Evolutionary conservation across 2,888 invertebrate species (phyloP).

Genomic region (Synanthedon andrenaeformis): DNA sequence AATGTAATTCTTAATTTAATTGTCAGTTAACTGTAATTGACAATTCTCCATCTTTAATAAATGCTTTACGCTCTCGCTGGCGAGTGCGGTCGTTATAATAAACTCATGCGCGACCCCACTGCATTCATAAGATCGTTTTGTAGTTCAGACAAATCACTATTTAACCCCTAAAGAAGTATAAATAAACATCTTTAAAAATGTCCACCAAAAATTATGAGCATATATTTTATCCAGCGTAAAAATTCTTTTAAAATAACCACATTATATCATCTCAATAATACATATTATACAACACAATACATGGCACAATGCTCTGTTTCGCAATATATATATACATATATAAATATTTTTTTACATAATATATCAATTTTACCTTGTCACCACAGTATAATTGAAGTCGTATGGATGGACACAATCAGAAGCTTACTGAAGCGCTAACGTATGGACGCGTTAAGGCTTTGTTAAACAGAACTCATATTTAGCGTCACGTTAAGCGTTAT

Average conservation of each 20-base stretch:
- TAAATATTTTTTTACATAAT: constrained; percentile 42
- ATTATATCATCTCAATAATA: constrained; percentile 55
- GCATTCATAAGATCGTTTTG: constrained; percentile 37
- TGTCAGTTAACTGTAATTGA: too few relatives aligned
- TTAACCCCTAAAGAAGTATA: constrained; percentile 54
- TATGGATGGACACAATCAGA: constrained; percentile 66
- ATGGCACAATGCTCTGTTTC: constrained; percentile 65
- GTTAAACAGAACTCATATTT: too few relatives aligned
- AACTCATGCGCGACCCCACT: constrained; percentile 19
- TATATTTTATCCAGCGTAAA: constrained; percentile 58
- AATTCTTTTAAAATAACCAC: constrained; percentile 57
- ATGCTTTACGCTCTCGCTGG: too few relatives aligned
- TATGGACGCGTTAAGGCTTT: constrained; percentile 8
- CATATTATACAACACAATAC: constrained; percentile 64
- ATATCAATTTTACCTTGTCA: constrained; percentile 64
- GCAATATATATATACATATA: constrained; percentile 16
- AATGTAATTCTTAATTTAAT: too few relatives aligned
- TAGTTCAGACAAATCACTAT: constrained; percentile 32
- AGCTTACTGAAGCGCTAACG: constrained; percentile 59
- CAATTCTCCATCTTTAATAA: not conserved
- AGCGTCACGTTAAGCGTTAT: too few relatives aligned
- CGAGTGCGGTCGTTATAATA: too few relatives aligned
- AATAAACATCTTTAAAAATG: constrained; percentile 65
- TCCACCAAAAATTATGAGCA: constrained; percentile 68
- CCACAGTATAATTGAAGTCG: constrained; percentile 68